Evolutionary conservation across 2,797 vertebrate genomes (phyloP).

Genomic region (Phrynocephalus vlangalii): DNA sequence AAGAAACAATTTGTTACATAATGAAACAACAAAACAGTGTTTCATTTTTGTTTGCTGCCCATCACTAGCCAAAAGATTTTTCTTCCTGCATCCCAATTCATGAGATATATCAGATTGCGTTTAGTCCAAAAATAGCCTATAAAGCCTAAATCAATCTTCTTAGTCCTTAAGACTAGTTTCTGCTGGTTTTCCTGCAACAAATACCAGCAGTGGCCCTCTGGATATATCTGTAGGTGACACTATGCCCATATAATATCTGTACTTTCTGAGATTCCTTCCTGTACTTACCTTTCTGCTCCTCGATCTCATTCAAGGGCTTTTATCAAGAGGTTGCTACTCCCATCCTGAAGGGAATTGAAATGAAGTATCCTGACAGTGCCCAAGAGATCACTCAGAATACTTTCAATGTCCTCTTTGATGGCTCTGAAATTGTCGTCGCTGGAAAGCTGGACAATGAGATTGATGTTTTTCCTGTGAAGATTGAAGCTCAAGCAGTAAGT

Average conservation of each 20-base stretch:
- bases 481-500: conserved; percentile 85
- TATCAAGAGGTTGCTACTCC: conserved; percentile 89
- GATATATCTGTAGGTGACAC: no score
- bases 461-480: conserved; percentile 80
- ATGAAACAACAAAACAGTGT: no score
- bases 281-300: neutral
- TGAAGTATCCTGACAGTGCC: conserved; percentile 83
- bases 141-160: no score
- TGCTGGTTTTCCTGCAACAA: neutral
- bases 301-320: conserved; percentile 82
- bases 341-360: conserved; percentile 81
- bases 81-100: no score
- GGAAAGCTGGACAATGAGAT: conserved; percentile 80
- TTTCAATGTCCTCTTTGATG: conserved; percentile 86
- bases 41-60: no score
- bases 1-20: no score
- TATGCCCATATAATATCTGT: no score
- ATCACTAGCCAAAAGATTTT: no score
- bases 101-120: no score
- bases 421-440: conserved; percentile 90
- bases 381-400: conserved; percentile 81
- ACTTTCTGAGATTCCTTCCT: neutral
- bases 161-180: neutral
- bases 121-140: no score
- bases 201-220: neutral